These are phyloP conservation scores for Apolygus lucorum DNA, from an alignment of 1,140 invertebrate genomes.

Conservation along the genomic window DNA sequence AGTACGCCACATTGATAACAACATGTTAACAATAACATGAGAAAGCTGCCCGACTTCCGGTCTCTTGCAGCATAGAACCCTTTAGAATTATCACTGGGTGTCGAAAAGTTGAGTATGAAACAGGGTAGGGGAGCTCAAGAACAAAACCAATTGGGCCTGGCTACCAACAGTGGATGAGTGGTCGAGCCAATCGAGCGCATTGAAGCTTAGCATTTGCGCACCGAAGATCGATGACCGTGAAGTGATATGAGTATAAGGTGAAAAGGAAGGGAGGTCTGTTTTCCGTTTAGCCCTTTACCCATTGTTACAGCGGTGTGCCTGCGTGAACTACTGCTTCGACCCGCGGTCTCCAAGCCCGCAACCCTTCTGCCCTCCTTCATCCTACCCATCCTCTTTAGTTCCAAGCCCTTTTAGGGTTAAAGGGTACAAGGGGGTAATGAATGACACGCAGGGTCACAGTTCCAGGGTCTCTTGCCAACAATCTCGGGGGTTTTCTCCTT, in stretches of 20 bases:
- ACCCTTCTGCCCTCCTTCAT: not conserved
- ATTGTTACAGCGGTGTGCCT: not conserved
- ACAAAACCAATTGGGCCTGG: too few species aligned
- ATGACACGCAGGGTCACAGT: conserved; percentile 8
- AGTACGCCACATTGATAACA: too few species aligned
- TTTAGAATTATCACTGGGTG: too few species aligned
- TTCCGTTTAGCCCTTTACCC: not conserved
- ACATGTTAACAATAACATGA: too few species aligned
- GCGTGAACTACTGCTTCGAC: not conserved
- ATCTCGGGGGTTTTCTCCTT: conserved; percentile 19
- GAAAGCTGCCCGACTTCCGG: too few species aligned
- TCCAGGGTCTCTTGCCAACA: conserved; percentile 16
- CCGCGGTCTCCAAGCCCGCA: not conserved
- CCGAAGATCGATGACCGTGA: not conserved
- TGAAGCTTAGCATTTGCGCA: not conserved
- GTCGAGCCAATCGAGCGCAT: not conserved
- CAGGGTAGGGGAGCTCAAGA: too few species aligned
- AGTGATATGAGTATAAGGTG: not conserved
- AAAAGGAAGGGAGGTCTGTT: not conserved
- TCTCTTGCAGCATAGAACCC: too few species aligned
- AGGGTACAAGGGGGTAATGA: conserved; percentile 10
- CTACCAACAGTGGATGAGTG: too few species aligned
- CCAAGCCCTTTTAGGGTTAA: not conserved
- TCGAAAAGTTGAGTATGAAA: too few species aligned
- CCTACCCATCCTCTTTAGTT: not conserved